Base-by-base conservation (phyloP, 2,888 invertebrate genomes). In the Plagiodera versicolora region DNA sequence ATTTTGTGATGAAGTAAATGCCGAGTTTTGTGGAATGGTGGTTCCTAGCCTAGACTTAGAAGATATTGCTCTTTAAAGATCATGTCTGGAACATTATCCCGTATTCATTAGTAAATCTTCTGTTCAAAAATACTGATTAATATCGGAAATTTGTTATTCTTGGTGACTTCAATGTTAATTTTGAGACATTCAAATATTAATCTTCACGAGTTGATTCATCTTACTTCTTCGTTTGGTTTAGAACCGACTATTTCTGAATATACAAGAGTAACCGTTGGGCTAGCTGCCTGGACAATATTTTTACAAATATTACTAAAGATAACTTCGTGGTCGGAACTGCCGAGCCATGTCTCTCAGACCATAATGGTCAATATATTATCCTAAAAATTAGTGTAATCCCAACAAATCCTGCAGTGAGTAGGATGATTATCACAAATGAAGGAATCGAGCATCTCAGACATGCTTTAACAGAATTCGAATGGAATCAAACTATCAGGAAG, bases 1-100 rank as follows among this genome's bases (percentile, higher is more conserved):
- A 49, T 49, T 49, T 49, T 49, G 16, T 18, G 45, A 45, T 45
- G 45, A 45, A 10, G 49, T 49, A 16, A 49, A 49, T 28, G 28
- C 28, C 10, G 24, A 49, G 10, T 24, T 49, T 9, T 49, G 49
- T 49, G 49, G n/a, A 49, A 20, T 49, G 3, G 49, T 16, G 16
- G 49, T 49, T n/a, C 11, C n/a, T n/a, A 16, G 24, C 16, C 16
- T 49, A n/a, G 24, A 49, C 49, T n/a, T 49, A 16, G 49, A 16
- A n/a, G 49, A 28, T 49, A 14, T 49, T n/a, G 16, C 14, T 28
- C 49, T 49, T 24, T 18, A 45, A 8, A 45, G 45, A 16, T 45
- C 45, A 45, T 45, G 45, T 10, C 45, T 45, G 45, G 45, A 17
- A 2, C 6, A 45, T 17, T 45, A 8, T 16, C 45, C 2, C 16